Base-by-base conservation (phyloP, 2,797 vertebrate genomes). In the Pipistrellus pipistrellus region DNA sequence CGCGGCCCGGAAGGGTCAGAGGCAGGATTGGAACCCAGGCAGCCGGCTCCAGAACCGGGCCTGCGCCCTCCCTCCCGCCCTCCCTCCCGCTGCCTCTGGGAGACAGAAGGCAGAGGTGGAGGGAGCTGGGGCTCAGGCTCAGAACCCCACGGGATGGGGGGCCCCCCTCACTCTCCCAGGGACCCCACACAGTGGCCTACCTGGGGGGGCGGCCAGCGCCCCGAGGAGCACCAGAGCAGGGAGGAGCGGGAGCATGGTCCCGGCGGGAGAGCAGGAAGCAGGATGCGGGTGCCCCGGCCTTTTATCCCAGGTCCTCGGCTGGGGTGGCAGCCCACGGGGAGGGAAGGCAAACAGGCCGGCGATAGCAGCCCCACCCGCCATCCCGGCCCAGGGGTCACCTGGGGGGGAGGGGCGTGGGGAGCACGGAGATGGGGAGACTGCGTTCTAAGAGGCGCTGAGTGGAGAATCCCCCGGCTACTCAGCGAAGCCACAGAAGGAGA, bases 231-330 rank as follows among this genome's bases (percentile, higher is more conserved):
- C 76, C 71, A 91, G 55, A 17, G n/a, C 21, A 13, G 23, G 12
- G 38, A 88, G 41, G 23, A 94, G 38, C 18, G 1, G 1, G 6
- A 72, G 59, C 66, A 85, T 83, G 85, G 46, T 84, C 72, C 41
- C 21, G 30, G 68, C 55, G 0, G 0, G 41, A 62, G 73, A 73
- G 84, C 2, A 89, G 68, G 71, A 96, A 59, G 41, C 35, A 30
- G 51, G 12, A n/a, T 17, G 7, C 44, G 21, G 62, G 85, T n/a
- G 44, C 11, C 62, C 68, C 4, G 55, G 77, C 84, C 66, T 96
- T 96, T 92, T 92, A 95, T 94, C n/a, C 89, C 68, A 86, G 59
- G 62, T 35, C 82, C 32, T 71, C 64, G 64, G 78, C 59, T 46
- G 46, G 44, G 85, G 86, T 25, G 85, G 81, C 92, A 81, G 95